These are phyloP conservation scores for Heliconius melpomene DNA, from an alignment of 1,140 invertebrate species.

Conservation along the genomic window DNA sequence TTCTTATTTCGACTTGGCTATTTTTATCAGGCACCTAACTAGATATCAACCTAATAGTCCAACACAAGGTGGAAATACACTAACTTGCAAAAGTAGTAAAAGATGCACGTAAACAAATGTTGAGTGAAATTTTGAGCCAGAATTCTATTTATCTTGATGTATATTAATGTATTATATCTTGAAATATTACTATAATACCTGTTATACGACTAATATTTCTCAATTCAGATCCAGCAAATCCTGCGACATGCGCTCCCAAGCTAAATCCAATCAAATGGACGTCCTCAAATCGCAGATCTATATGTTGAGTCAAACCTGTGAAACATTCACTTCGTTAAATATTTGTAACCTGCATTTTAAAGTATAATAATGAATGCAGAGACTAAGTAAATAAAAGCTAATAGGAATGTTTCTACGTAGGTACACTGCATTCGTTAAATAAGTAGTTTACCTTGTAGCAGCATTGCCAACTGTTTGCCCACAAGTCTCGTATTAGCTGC, in stretches of 20 bases:
- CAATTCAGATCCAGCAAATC: conserved; percentile 94
- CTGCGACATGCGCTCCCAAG: conserved; percentile 95
- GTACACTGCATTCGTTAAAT: not conserved
- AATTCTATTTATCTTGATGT: too few relatives aligned
- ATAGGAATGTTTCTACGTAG: not conserved
- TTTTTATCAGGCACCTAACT: too few relatives aligned
- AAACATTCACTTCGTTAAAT: not conserved
- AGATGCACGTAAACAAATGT: too few relatives aligned
- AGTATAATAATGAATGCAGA: conserved; percentile 1
- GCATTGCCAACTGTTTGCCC: conserved; percentile 92
- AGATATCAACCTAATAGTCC: too few relatives aligned
- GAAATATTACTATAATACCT: conserved; percentile 76
- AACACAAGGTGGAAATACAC: too few relatives aligned
- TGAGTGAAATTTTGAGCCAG: too few relatives aligned
- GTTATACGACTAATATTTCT: conserved; percentile 93
- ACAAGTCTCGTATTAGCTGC: conserved; percentile 96
- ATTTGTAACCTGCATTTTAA: not conserved
- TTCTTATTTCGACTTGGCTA: too few relatives aligned
- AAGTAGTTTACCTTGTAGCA: conserved; percentile 77
- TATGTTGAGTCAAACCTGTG: conserved; percentile 81
- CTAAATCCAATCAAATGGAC: conserved; percentile 96
- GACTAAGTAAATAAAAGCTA: not conserved
- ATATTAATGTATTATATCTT: too few relatives aligned
- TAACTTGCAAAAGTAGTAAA: too few relatives aligned
- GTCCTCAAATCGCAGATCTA: conserved; percentile 84